Evolutionary conservation across 2,797 vertebrate species (phyloP).

Genomic region (Epinephelus coioides): DNA sequence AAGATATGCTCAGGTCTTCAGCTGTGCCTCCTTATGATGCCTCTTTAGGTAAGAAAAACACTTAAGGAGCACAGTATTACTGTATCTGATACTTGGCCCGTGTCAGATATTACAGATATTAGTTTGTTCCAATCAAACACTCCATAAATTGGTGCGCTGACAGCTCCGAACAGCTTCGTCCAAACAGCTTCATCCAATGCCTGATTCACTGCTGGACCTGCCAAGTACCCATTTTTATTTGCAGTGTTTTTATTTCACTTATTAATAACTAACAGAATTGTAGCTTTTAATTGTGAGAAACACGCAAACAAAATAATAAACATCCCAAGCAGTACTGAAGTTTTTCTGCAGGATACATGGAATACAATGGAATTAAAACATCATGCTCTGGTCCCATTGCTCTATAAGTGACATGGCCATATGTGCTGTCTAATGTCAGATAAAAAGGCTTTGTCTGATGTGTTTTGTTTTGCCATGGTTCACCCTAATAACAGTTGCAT

Average conservation of each 20-base stretch:
- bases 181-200: background rate
- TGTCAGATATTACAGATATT: slow-evolving; percentile 6
- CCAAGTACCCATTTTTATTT: background rate
- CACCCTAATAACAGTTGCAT: slow-evolving; percentile 68
- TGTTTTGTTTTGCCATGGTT: slow-evolving; percentile 66
- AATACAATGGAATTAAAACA: background rate
- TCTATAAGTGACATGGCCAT: slow-evolving; percentile 22
- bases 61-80: background rate
- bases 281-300: background rate
- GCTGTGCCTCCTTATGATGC: slow-evolving; percentile 6
- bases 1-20: slow-evolving; percentile 8
- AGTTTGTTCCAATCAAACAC: slow-evolving; percentile 12
- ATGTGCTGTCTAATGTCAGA: slow-evolving; percentile 37
- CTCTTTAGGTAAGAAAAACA: background rate
- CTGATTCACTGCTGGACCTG: background rate
- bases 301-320: background rate
- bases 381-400: background rate
- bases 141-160: slow-evolving; percentile 9
- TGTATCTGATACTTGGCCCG: background rate
- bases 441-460: slow-evolving; percentile 51
- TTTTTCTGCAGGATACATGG: slow-evolving; percentile 1
- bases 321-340: background rate
- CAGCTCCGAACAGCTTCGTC: background rate
- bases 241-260: slow-evolving; percentile 4
- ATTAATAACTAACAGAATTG: background rate